Conservation (phyloP, 2,888 invertebrate genomes). For the Prosapia bicincta region DNA sequence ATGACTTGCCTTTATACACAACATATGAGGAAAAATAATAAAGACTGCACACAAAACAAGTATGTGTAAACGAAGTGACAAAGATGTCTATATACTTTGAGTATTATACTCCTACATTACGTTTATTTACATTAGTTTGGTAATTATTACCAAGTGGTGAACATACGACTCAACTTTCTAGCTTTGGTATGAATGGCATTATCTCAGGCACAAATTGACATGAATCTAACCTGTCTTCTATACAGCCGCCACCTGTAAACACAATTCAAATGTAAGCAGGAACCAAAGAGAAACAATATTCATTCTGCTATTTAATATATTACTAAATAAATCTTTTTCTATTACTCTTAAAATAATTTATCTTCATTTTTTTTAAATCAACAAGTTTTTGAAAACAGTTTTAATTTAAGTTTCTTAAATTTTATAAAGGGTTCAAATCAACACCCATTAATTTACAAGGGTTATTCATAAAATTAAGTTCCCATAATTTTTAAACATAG, state of each 20-base stretch:
- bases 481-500: too few species aligned
- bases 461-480: too few species aligned
- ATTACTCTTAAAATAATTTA: too few species aligned
- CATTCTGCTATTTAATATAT: too few species aligned
- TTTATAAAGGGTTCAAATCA: too few species aligned
- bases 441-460: too few species aligned
- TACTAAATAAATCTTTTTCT: too few species aligned
- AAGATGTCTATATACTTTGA: not conserved
- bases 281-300: too few species aligned
- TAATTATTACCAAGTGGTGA: slow-evolving; percentile 1
- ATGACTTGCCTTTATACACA: not conserved
- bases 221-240: slow-evolving; percentile 7
- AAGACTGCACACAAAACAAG: not conserved
- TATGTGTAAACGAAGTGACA: not conserved
- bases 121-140: not conserved
- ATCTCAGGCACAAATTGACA: slow-evolving; percentile 25
- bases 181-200: slow-evolving; percentile 26
- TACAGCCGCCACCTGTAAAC: slow-evolving; percentile 15
- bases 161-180: slow-evolving; percentile 7
- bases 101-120: not conserved
- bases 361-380: too few species aligned
- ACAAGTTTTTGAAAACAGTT: too few species aligned
- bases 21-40: not conserved
- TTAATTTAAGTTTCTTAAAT: too few species aligned
- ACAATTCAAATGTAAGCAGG: too few species aligned